Evolutionary conservation across 2,888 invertebrate species (phyloP).

Genomic region (Meiosimyza decipiens): DNA sequence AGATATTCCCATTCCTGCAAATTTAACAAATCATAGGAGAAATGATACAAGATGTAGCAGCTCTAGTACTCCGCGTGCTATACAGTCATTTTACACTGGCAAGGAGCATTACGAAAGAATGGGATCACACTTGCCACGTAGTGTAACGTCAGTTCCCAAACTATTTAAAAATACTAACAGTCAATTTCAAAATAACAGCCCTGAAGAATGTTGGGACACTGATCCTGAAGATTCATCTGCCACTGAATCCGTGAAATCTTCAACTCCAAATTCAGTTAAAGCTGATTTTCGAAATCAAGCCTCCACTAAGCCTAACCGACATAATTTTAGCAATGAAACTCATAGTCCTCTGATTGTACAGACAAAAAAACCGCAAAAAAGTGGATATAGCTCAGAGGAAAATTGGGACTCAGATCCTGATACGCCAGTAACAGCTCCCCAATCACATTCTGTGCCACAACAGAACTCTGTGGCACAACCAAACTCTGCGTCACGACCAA

Average conservation of each 20-base stretch:
- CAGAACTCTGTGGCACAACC: not conserved
- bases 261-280: not conserved
- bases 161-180: constrained; percentile 18
- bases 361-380: not conserved
- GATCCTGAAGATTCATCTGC: constrained; percentile 8
- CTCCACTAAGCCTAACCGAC: not conserved
- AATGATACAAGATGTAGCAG: constrained; percentile 20
- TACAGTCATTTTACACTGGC: not conserved
- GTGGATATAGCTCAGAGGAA: constrained; percentile 42
- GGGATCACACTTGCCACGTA: not conserved
- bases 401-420: constrained; percentile 49
- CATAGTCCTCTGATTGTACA: not conserved
- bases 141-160: not conserved
- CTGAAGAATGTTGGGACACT: constrained; percentile 37
- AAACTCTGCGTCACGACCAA: not conserved
- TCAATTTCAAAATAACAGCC: constrained; percentile 24
- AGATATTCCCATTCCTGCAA: constrained; percentile 20
- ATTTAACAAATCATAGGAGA: constrained; percentile 33
- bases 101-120: not conserved
- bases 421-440: not conserved
- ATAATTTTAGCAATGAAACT: not conserved
- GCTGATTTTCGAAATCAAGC: not conserved
- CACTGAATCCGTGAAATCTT: not conserved
- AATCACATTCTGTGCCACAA: constrained; percentile 1
- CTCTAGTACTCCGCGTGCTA: not conserved